Evolutionary conservation across 1,140 invertebrate genomes (phyloP), one percentile per base, ranked within the genome.

Genomic region (Brachionus rubens): DNA sequence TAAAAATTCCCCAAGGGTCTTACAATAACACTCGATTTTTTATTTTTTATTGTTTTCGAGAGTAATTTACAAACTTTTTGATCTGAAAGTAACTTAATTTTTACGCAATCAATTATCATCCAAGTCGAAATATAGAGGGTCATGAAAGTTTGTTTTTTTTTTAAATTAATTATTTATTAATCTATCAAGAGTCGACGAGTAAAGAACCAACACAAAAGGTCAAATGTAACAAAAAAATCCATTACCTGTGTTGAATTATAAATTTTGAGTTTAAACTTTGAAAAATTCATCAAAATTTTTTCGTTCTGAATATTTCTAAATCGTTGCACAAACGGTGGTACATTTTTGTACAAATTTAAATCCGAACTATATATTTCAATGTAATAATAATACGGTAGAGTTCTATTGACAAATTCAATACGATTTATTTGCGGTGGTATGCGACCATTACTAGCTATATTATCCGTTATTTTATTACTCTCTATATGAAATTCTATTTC

Each of bases 401-500:
- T 36, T 59, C 36, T 59, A 33, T 59, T 59, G 19, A 24, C 43
- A 43, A 43, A 65, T 41, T 65, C 36, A 24, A 43, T n/a, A 1
- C 40, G 59, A 14, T 65, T 41, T 30, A 43, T 65, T 26, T 65
- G 59, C 2, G 59, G 19, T 65, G 33, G 59, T 43, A 65, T 41
- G 41, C 26, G 41, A 24, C 59, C 40, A 65, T 43, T 43, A 65
- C 36, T 41, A 43, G 21, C 19, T 41, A 43, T 65, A 24, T 65
- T 41, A 43, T 41, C 40, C 7, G 59, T 21, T 12, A 43, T 43
- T 65, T 65, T 65, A 14, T 43, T 65, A n/a, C 59, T 43, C 40
- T 65, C 59, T 9, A 65, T 65, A 14, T 65, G 59, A 65, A 65
- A 65, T 65, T 65, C 36, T 41, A 65, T 65, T 43, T 65, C 59